Evolutionary conservation across 2,888 invertebrate genomes (phyloP).

Genomic region (Acanthosoma haemorrhoidale): DNA sequence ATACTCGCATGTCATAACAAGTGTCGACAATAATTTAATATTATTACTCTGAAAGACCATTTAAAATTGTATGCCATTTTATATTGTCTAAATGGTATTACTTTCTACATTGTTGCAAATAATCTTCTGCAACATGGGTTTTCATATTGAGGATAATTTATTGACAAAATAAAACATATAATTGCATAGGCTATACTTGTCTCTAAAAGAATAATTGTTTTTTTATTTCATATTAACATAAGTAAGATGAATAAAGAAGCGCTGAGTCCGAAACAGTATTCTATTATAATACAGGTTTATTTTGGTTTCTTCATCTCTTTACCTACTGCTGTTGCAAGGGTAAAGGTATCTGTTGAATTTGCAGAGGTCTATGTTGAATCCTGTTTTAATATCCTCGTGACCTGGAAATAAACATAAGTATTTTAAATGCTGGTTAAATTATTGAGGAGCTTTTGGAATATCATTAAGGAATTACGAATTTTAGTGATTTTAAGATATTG

Average conservation of each 20-base stretch:
- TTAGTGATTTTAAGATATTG: no score
- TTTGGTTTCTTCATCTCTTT: neutral
- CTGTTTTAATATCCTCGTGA: neutral
- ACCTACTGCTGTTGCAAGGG: conserved; percentile 17
- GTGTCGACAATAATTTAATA: no score
- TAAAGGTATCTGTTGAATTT: conserved; percentile 24
- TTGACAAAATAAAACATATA: conserved; percentile 11
- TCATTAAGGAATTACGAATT: no score
- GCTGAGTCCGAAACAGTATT: neutral
- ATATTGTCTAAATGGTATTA: no score
- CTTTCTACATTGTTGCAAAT: no score
- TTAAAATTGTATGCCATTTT: no score
- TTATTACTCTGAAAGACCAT: no score
- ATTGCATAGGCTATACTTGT: conserved; percentile 15
- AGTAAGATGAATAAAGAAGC: neutral
- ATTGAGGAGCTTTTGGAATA: no score
- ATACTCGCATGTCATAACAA: no score
- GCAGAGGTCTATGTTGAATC: conserved; percentile 3
- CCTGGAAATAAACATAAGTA: neutral
- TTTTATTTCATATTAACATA: neutral
- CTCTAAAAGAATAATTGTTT: neutral
- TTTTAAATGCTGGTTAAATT: no score
- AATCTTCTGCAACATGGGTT: no score
- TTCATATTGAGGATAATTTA: neutral
- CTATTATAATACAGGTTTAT: conserved; percentile 14